A percentile compares a stretch with the other conserved stretches of the same genome.
Conservation (phyloP, 2,797 vertebrate genomes). For the Sylvilagus floridanus region DNA sequence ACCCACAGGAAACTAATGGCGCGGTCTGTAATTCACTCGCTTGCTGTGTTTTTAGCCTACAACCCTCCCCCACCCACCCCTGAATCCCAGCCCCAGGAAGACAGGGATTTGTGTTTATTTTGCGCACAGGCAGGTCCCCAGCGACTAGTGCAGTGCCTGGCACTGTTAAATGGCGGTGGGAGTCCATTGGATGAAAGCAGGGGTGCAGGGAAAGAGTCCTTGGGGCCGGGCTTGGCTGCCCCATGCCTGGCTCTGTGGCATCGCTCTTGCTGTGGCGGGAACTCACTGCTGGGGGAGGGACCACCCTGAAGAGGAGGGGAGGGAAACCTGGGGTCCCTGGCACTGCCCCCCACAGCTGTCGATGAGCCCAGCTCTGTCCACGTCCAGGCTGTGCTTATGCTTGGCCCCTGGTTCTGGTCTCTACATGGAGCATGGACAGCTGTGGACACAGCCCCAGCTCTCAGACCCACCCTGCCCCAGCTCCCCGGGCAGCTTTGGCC, state of each 20-base stretch:
- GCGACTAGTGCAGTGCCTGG: not conserved
- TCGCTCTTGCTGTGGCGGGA: not conserved
- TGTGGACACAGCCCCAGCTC: fast-evolving
- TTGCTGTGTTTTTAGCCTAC: conserved; percentile 10
- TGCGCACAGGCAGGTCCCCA: not conserved
- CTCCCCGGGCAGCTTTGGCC: too few species aligned
- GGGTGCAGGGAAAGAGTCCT: not conserved
- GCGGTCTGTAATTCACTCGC: not conserved
- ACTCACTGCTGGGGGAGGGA: not conserved
- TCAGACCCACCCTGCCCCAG: too few species aligned
- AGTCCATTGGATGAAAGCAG: not conserved
- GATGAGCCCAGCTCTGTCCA: not conserved
- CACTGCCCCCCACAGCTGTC: not conserved
- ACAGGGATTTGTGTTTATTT: not conserved
- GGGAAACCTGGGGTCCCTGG: not conserved
- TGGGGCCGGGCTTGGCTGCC: not conserved
- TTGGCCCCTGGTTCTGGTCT: not conserved
- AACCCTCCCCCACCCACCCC: not conserved
- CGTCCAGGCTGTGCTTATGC: not conserved
- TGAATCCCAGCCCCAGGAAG: not conserved
- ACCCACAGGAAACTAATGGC: not conserved
- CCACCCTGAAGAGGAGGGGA: not conserved
- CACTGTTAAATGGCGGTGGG: not conserved
- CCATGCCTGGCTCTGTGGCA: not conserved
- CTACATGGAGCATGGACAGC: not conserved